Conservation (phyloP, 2,797 vertebrate genomes). For the Enteromius mattozi region DNA sequence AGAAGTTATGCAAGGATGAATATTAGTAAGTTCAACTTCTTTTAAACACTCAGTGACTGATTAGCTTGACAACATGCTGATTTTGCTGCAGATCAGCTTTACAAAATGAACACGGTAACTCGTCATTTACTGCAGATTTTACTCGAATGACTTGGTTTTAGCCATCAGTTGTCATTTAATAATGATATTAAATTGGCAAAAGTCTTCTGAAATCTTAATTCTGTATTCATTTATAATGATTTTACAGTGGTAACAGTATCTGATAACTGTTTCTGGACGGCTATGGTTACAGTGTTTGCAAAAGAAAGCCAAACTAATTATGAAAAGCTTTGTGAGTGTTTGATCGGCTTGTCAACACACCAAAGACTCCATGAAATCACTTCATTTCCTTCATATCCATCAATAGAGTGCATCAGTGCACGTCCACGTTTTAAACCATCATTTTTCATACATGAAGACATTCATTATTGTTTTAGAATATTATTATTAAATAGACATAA, state of each 20-base stretch:
- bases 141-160: neutral
- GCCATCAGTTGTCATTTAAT: neutral
- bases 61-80: neutral
- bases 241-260: neutral
- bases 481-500: neutral
- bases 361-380: neutral
- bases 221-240: neutral
- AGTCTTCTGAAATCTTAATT: neutral
- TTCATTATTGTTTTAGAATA: neutral
- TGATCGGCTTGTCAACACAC: neutral
- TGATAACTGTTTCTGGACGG: neutral
- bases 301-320: neutral
- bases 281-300: neutral
- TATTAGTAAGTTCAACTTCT: neutral
- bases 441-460: neutral
- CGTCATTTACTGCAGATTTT: neutral
- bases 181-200: neutral
- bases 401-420: neutral
- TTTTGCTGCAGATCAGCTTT: neutral
- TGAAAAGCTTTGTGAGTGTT: neutral
- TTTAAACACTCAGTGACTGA: neutral
- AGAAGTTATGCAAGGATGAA: conserved; percentile 10
- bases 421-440: neutral
- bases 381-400: neutral
- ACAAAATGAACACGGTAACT: too few species aligned